These are phyloP conservation scores for Gadus macrocephalus DNA, from an alignment of 2,113 vertebrate genomes.

Conservation along the genomic window DNA sequence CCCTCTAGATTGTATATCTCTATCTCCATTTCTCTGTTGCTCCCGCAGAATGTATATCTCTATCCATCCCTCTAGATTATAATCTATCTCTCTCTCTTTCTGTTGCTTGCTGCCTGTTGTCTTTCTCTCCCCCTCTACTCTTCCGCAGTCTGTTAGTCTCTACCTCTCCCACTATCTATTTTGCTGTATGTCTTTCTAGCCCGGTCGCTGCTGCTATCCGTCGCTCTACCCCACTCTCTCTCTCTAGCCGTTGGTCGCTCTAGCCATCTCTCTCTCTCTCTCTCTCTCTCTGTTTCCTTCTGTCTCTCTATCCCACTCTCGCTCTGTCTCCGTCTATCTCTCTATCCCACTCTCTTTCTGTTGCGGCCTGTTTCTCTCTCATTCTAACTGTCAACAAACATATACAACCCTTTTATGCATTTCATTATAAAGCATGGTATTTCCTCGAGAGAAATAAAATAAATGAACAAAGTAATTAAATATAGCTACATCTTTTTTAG, in stretches of 20 bases:
- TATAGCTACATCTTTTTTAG: conserved; percentile 87
- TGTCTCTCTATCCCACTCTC: not conserved
- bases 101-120: conserved; percentile 1
- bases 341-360: not conserved
- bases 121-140: not conserved
- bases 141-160: not conserved
- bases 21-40: not conserved
- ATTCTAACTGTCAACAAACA: not conserved
- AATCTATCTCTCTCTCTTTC: not conserved
- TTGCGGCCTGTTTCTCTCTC: not conserved
- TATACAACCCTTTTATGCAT: not conserved
- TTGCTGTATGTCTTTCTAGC: no score
- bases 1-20: no score
- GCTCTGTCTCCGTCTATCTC: not conserved
- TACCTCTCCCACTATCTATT: no score
- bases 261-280: not conserved
- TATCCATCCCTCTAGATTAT: no score
- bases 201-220: no score
- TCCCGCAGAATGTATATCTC: no score
- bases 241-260: not conserved
- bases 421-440: not conserved
- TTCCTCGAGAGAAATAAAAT: not conserved
- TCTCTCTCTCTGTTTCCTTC: not conserved
- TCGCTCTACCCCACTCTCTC: not conserved
- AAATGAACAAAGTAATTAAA: not conserved